Evolutionary conservation across 2,888 invertebrate species (phyloP).

Genomic region (Latrodectus hesperus): DNA sequence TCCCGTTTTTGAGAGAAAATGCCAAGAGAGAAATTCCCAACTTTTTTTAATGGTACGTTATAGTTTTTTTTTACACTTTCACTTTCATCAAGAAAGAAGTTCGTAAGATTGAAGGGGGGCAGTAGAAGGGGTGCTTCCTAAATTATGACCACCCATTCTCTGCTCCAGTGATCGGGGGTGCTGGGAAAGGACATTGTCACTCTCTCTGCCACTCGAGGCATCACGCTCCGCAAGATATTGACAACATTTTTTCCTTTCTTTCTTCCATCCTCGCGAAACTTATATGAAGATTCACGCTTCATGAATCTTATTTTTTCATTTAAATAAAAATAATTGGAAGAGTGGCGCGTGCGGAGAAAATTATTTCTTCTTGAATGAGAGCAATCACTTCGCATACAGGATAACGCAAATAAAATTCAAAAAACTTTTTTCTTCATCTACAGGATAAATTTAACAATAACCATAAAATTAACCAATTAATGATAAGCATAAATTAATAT

Average conservation of each 20-base stretch:
- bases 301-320: background rate
- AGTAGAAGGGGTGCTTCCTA: background rate
- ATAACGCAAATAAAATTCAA: no score
- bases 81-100: slow-evolving; percentile 51
- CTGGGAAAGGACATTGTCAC: background rate
- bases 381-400: no score
- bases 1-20: slow-evolving; percentile 51
- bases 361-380: no score
- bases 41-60: slow-evolving; percentile 15
- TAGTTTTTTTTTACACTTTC: slow-evolving; percentile 42
- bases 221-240: background rate
- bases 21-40: slow-evolving; percentile 49
- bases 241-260: background rate
- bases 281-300: background rate
- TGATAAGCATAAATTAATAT: no score
- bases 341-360: no score
- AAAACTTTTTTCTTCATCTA: no score
- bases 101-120: background rate
- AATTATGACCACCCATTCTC: background rate
- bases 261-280: background rate
- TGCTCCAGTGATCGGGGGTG: background rate
- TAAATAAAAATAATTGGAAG: no score
- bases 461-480: no score
- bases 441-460: no score
- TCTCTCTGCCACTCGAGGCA: background rate